These are phyloP conservation scores for Drosophila insularis DNA, from an alignment of 1,140 invertebrate genomes.

Conservation along the genomic window DNA sequence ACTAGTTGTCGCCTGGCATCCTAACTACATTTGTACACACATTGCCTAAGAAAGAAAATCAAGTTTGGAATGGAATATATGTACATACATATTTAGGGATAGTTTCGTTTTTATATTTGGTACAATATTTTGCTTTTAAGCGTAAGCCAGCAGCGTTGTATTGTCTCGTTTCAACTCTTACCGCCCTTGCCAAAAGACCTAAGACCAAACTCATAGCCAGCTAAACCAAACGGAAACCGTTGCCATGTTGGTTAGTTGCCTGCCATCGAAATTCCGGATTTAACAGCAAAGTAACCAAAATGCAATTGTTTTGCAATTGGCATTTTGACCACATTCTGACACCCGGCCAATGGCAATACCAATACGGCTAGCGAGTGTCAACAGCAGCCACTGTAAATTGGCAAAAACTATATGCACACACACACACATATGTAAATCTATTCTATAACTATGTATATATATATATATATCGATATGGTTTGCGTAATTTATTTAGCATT, in stretches of 20 bases:
- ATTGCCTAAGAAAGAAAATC: constrained; percentile 37
- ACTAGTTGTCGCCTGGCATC: constrained; percentile 62
- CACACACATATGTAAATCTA: constrained; percentile 17
- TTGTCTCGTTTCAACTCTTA: constrained; percentile 22
- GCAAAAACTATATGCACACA: constrained; percentile 66
- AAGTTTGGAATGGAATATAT: constrained; percentile 26
- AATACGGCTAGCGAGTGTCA: constrained; percentile 55
- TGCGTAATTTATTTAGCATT: constrained; percentile 77
- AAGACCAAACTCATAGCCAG: no score
- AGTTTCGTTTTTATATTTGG: constrained; percentile 10
- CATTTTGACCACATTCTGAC: constrained; percentile 81
- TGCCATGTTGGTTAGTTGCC: constrained; percentile 73
- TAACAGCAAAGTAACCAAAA: constrained; percentile 81
- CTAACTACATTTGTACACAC: constrained; percentile 13
- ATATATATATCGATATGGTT: constrained; percentile 30
- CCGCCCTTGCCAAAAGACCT: no score
- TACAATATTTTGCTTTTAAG: constrained; percentile 80
- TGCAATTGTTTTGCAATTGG: constrained; percentile 81
- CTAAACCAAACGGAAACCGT: constrained; percentile 54
- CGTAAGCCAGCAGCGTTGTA: constrained; percentile 46
- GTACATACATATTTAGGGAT: constrained; percentile 15
- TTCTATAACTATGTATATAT: constrained; percentile 14
- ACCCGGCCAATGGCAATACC: constrained; percentile 44
- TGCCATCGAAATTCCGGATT: constrained; percentile 80
- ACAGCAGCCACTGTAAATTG: constrained; percentile 65